phyloP scores from a whole-genome alignment of 2,797 vertebrate genomes.

The Lepidocolaptes lacrymiger region DNA sequence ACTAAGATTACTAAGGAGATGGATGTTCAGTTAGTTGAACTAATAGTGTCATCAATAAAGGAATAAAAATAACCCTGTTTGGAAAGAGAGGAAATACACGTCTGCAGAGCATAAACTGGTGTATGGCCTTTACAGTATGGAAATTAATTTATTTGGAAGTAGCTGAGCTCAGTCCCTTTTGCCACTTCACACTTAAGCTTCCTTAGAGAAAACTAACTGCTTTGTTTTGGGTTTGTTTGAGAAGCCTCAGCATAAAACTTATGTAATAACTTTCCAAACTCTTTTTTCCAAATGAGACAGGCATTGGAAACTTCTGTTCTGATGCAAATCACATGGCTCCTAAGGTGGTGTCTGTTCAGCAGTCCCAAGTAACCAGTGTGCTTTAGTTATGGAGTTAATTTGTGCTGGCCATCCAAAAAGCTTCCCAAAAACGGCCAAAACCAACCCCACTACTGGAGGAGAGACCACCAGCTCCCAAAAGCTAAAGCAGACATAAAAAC shows the following conservation, averaged over 20 bases:
- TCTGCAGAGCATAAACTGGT: not conserved
- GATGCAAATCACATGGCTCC: not conserved
- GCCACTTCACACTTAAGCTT: not conserved
- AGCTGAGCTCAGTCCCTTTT: not conserved
- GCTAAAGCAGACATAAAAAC: not conserved
- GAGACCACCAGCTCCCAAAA: not conserved
- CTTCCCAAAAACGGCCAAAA: rapidly evolving
- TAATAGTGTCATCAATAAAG: not conserved
- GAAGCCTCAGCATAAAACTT: not conserved
- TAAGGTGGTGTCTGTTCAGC: not conserved
- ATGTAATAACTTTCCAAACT: not conserved
- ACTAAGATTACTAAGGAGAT: not conserved
- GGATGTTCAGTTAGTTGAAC: not conserved
- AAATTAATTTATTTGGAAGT: not conserved
- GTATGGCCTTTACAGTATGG: not conserved
- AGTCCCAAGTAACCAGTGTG: not conserved
- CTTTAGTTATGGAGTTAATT: not conserved
- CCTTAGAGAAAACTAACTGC: not conserved
- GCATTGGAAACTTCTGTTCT: not conserved
- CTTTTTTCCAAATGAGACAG: not conserved
- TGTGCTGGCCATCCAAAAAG: not conserved
- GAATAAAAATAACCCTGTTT: not conserved
- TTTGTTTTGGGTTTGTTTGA: not conserved
- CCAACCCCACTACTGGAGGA: not conserved
- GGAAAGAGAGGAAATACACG: not conserved